Evolutionary conservation across 2,888 invertebrate genomes (phyloP).

Genomic region (Eupithecia tripunctaria): DNA sequence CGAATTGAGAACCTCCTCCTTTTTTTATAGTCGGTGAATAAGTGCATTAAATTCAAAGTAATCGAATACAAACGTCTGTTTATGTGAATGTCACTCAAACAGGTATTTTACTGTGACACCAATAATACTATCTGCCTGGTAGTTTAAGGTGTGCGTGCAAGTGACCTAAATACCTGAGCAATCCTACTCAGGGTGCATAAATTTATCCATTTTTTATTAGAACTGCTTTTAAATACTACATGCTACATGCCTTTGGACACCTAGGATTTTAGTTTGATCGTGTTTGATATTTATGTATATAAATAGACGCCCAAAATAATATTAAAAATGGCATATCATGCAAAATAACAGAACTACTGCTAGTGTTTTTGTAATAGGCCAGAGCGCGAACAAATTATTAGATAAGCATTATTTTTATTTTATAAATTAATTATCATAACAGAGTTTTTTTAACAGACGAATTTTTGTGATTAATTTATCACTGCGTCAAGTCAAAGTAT

Average conservation of each 20-base stretch:
- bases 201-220: not conserved
- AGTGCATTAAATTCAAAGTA: not conserved
- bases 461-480: too few relatives aligned
- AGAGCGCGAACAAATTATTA: too few relatives aligned
- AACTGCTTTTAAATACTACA: not conserved
- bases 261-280: not conserved
- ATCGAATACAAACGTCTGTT: not conserved
- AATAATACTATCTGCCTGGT: conserved; percentile 4
- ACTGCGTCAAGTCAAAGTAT: too few relatives aligned
- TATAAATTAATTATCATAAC: too few relatives aligned
- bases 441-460: too few relatives aligned
- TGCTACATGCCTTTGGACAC: not conserved
- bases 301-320: too few relatives aligned
- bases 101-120: not conserved
- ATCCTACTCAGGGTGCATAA: not conserved
- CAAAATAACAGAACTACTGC: not conserved
- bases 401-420: too few relatives aligned
- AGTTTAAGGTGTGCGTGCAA: conserved; percentile 28
- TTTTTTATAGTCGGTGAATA: too few relatives aligned
- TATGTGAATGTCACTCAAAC: not conserved
- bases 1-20: too few relatives aligned
- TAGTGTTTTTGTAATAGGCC: too few relatives aligned
- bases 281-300: not conserved
- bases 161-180: not conserved
- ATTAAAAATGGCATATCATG: not conserved